Evolutionary conservation across 1,140 invertebrate species (phyloP).

Genomic region (Penaeus japonicus): DNA sequence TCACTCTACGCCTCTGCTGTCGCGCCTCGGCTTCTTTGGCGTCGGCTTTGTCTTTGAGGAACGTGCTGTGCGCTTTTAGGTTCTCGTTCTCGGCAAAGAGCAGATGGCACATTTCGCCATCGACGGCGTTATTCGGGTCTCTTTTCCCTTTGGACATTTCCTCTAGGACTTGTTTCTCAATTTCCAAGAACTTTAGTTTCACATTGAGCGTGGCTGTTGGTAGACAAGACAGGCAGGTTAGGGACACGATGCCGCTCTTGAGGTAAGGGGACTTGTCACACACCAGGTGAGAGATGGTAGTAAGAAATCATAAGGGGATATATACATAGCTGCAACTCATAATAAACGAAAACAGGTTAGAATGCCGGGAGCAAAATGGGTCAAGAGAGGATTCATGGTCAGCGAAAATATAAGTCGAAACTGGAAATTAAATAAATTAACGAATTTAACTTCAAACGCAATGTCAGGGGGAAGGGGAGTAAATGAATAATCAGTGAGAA

Average conservation of each 20-base stretch:
- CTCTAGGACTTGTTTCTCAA: constrained; percentile 52
- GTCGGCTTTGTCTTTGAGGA: constrained; percentile 50
- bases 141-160: constrained; percentile 60
- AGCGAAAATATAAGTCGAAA: neutral
- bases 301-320: too few relatives aligned
- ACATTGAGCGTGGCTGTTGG: constrained; percentile 35
- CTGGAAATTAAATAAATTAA: neutral
- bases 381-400: neutral
- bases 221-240: neutral
- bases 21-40: constrained; percentile 67
- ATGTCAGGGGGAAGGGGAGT: neutral
- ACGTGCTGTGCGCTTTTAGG: constrained; percentile 35
- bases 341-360: too few relatives aligned
- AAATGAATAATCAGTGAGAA: too few relatives aligned
- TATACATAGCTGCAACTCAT: too few relatives aligned
- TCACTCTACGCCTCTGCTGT: constrained; percentile 64
- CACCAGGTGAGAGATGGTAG: too few relatives aligned
- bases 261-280: too few relatives aligned
- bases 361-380: neutral
- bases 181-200: constrained; percentile 48
- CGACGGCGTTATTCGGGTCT: neutral
- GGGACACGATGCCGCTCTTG: too few relatives aligned
- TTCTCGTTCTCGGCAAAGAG: constrained; percentile 40
- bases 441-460: neutral
- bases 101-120: constrained; percentile 46